Evolutionary conservation across 2,888 invertebrate species (phyloP).

Genomic region (Ecdyonurus torrentis): DNA sequence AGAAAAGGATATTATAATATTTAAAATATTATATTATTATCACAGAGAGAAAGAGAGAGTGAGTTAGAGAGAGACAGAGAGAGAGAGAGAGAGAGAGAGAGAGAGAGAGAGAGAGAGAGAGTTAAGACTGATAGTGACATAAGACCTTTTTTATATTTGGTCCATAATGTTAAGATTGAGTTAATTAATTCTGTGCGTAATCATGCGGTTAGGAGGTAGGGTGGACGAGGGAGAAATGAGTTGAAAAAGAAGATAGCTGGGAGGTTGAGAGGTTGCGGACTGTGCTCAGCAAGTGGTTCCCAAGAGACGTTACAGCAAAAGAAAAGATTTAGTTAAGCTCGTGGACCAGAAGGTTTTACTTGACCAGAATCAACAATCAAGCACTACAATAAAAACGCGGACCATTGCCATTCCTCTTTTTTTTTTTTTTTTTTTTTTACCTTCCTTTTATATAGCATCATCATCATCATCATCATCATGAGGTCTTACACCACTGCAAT

Average conservation of each 20-base stretch:
- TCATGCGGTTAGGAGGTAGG: neutral
- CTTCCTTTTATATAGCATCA: no score
- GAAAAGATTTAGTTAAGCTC: neutral
- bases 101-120: no score
- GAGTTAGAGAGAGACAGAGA: no score
- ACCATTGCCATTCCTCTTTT: neutral
- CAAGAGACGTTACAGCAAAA: neutral
- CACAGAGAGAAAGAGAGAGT: no score
- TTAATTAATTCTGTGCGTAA: neutral
- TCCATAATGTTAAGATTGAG: neutral
- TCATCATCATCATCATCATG: neutral
- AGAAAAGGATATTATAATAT: no score
- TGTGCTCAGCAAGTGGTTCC: neutral
- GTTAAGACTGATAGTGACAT: neutral
- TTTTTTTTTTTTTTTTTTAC: no score
- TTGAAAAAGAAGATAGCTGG: neutral
- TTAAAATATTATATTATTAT: no score
- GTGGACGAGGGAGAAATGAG: neutral
- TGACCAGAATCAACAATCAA: neutral
- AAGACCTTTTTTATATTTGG: neutral
- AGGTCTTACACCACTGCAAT: neutral
- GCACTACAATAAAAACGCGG: neutral
- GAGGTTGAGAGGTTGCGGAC: neutral
- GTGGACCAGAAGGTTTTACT: neutral
- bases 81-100: no score